Percentiles rank a stretch among this genome's conserved stretches.
phyloP scores from a whole-genome alignment of 1,140 invertebrate genomes.

The Dryas iulia region DNA sequence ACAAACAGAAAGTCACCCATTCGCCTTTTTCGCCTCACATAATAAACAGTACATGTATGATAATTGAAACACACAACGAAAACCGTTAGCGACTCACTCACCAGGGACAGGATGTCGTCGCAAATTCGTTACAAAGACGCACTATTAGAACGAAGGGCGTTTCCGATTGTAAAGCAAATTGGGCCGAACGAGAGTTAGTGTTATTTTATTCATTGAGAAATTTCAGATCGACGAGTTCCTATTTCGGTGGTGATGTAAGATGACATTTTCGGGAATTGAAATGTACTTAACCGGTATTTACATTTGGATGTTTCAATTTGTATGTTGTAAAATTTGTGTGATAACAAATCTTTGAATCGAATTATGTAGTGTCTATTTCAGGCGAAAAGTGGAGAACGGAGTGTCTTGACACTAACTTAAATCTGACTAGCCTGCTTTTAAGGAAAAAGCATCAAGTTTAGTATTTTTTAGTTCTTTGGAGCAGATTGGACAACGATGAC shows the following conservation, averaged over 20 bases:
- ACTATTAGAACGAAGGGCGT: slow-evolving; percentile 26
- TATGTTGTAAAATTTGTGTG: background rate
- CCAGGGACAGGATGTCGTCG: slow-evolving; percentile 3
- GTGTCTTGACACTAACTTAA: too few relatives aligned
- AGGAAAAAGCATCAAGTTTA: too few relatives aligned
- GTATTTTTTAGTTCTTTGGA: too few relatives aligned
- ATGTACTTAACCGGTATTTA: background rate
- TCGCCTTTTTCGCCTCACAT: too few relatives aligned
- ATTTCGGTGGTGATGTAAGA: slow-evolving; percentile 11
- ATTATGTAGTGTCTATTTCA: too few relatives aligned
- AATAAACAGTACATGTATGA: background rate
- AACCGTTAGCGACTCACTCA: background rate
- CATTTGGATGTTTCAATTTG: background rate
- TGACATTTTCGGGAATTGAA: slow-evolving; percentile 4
- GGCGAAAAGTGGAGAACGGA: too few relatives aligned
- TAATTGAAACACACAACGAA: background rate
- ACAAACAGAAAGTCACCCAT: background rate
- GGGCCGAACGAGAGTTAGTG: slow-evolving; percentile 30
- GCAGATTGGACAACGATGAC: too few relatives aligned
- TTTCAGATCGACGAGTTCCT: slow-evolving; percentile 28
- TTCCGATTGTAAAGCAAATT: slow-evolving; percentile 29
- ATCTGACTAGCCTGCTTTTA: too few relatives aligned
- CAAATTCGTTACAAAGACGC: slow-evolving; percentile 32
- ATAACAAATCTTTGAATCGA: too few relatives aligned
- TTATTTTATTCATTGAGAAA: slow-evolving; percentile 40